Evolutionary conservation across 2,113 vertebrate species (phyloP), one percentile per base, ranked within the genome.

Genomic region (Lamprotornis superbus): DNA sequence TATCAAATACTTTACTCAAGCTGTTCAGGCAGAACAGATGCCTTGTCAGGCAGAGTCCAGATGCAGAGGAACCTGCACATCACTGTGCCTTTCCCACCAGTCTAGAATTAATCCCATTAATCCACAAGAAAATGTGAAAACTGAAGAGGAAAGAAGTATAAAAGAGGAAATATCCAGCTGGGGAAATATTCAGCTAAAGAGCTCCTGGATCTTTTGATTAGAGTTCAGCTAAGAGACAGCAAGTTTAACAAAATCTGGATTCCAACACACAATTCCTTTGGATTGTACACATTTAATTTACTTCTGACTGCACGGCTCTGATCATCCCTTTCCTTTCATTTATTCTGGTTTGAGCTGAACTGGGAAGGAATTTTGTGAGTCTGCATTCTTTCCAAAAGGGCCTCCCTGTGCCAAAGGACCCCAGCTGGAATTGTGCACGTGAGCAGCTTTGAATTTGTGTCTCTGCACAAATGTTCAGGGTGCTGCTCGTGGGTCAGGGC

Each of bases 391-490:
- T 49, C 47, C 42, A 13, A 24, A 69, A 65, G 40, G 61, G 25
- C 7, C 22, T 90, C 30, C 25, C 25, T 3, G 3, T 11, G 21
- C 37, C 12, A 44, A 31, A 18, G 27, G 57, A 28, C 10, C 47
- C 21, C 52, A 10, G 25, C 0, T 76, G 75, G 57, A 56, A 55
- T 13, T 55, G 18, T 1, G 3, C 4, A 14, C 6, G 13, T 42
- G 39, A 57, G 6, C 24, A n/a, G 61, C 65, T 79, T 20, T 46
- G 42, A 15, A 9, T 73, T 44, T 71, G 52, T 23, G 30, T 22
- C 11, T 28, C n/a, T 46, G 90, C 42, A 33, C 33, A 20, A 37
- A 28, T 2, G 16, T 39, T 52, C 57, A 35, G 55, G 71, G 67
- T 7, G 49, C 40, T 27, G 13, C 30, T 6, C 3, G 5, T 13